Base-by-base conservation (phyloP, 1,140 invertebrate genomes). In the Heliconius melpomene region DNA sequence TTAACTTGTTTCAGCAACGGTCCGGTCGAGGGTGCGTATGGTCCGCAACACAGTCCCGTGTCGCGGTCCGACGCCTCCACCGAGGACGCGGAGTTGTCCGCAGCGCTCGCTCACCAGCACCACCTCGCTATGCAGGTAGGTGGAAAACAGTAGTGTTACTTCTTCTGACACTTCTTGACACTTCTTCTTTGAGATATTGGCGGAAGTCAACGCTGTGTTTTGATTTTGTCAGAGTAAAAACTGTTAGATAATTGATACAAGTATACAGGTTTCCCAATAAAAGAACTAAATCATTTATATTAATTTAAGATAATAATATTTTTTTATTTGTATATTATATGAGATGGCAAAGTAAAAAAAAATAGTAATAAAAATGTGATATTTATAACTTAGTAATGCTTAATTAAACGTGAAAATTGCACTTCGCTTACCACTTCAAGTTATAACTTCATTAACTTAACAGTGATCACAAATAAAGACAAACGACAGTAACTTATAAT, bases 51-150 rank as follows among this genome's bases (percentile, higher is more conserved):
- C 88, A 93, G 92, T 73, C 93, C 93, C 52, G 93, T 93, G 88
- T 92, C 92, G 87, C 90, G 93, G 78, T 94, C 93, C 79, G 93
- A 94, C 92, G 93, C 92, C 46, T 93, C 91, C 86, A 93, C 93
- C 75, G 93, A 94, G 85, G 93, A 94, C 91, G 93, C 92, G 71
- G 93, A 93, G 83, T 85, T 94, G 66, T 93, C 91, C n/a, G 93
- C 93, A 23, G 93, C 93, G 82, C 86, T 93, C 8, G 91, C 91
- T 23, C 93, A 94, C 75, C 92, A 93, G 81, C 92, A 94, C 81
- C 93, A 94, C 54, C 90, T 94, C 75, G 90, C 91, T 72, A 94
- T 94, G 91, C 93, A 94, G 92, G 91, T 94, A 76, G 9, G 2
- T 16, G 5, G 13, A 0, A 66, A 9, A 11, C 29, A 16, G 1